Evolutionary conservation across 2,888 invertebrate species (phyloP), one percentile per base, ranked within the genome.

Genomic region (Linnaemya tessellans): DNA sequence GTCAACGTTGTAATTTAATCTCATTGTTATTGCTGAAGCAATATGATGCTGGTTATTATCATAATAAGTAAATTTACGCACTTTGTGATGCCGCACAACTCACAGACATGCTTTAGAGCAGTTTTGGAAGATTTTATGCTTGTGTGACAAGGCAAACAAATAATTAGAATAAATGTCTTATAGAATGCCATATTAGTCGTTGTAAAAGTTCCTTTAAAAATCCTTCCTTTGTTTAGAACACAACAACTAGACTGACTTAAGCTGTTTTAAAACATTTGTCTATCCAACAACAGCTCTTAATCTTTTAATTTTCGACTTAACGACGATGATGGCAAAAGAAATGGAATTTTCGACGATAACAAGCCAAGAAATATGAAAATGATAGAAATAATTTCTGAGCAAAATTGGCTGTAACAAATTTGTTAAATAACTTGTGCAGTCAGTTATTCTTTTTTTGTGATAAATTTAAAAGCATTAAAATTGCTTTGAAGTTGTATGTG

Each of bases 1-100:
- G 80, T 67, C 75, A 71, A 77, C 71, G 65, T 71, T 80, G 67
- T 77, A 77, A 80, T 84, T 77, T 77, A 73, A 77, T 80, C 51
- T 65, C 25, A 22, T 54, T 80, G 75, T 38, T 73, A 35, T 67
- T 60, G 43, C 56, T 56, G 43, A 71, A 43, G n/a, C 64, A 64
- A 71, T 62, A 70, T n/a, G 25, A 43, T 25, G 35, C 38, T 51
- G 18, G 60, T 62, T 38, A 30, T 20, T 51, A 51, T 41, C 8
- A 25, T 56, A 41, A 62, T 62, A 20, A 62, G 41, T 13, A 41
- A 13, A 41, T 62, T 62, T 41, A 41, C 18, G 22, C 62, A 62
- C 18, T 62, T 64, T 43, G 25, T 15, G 64, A 3, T 43, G 1
- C 5, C 3, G 38, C 38, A 41, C 38, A 3, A 10, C 11, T 54